Evolutionary conservation across 2,888 invertebrate genomes (phyloP), one percentile per base, ranked within the genome.

Genomic region (Drosophila planitibia): DNA sequence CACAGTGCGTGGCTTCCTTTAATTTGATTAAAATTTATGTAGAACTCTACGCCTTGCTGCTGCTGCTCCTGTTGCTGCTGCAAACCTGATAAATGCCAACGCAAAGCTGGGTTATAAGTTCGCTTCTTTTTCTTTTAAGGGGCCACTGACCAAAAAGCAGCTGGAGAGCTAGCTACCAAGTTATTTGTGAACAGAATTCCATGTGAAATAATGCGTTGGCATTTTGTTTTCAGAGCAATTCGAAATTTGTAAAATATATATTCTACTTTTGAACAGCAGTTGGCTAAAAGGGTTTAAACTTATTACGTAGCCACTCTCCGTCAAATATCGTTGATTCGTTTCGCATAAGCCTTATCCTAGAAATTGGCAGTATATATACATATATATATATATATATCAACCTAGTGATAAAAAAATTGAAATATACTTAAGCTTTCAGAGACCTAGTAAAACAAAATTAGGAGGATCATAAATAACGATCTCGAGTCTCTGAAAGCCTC

Each of bases 1-100:
- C 80, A 58, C 78, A 62, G 67, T 82, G 86, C 76, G 79, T 78
- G 70, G 75, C 73, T 77, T 82, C 74, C 74, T 89, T 89, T 86
- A 91, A 90, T 90, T 91, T 90, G 91, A 91, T 91, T 91, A 88
- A 83, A 90, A 90, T 91, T 90, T 90, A 90, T 91, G 91, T 83
- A 70, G 81, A 89, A 80, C 78, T 79, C 77, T 51, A 16, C 58
- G 69, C 70, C 57, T 70, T 55, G 49, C 49, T 19, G 25, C 55
- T 58, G 30, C 37, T 16, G 7, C 37, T 39, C n/a, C 22, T 25
- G 54, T 52, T 30, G 68, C 49, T 12, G 28, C 67, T 9, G 54
- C 54, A 70, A 76, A 74, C 58, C 68, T 67, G 67, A 70, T 63
- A 79, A 74, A 75, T 83, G 67, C 55, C 51, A 52, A 47, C 57